Evolutionary conservation across 1,140 invertebrate species (phyloP).

Genomic region (Tetragonula clypearis): DNA sequence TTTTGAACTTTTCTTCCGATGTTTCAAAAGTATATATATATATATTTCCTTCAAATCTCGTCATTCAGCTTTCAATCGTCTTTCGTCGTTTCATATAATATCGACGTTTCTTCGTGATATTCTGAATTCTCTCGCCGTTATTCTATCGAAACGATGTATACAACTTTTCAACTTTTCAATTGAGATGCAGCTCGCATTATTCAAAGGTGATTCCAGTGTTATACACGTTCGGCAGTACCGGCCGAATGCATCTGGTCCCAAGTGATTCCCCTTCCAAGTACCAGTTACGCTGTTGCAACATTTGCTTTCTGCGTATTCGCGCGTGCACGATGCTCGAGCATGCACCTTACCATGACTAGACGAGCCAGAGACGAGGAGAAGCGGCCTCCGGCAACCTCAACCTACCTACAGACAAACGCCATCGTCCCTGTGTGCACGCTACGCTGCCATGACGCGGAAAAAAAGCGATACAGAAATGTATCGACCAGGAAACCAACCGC

Average conservation of each 20-base stretch:
- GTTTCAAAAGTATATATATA: too few relatives aligned
- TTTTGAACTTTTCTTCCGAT: too few relatives aligned
- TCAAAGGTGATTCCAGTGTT: background rate
- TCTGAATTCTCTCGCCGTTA: background rate
- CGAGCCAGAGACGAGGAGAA: constrained; percentile 61
- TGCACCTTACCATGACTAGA: constrained; percentile 49
- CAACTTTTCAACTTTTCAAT: too few relatives aligned
- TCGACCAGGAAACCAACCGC: background rate
- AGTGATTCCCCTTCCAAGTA: constrained; percentile 1
- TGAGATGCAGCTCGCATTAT: background rate
- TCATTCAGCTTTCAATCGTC: too few relatives aligned
- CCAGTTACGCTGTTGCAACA: background rate
- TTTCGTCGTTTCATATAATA: background rate
- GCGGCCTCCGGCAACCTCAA: constrained; percentile 50
- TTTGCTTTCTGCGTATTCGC: background rate
- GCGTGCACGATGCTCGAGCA: constrained; percentile 2
- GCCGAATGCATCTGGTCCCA: constrained; percentile 17
- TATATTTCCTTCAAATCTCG: background rate
- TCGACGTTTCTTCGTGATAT: background rate
- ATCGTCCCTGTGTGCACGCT: constrained; percentile 32
- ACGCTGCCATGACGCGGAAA: background rate
- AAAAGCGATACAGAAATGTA: background rate
- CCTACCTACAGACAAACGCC: constrained; percentile 28
- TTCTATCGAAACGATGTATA: too few relatives aligned
- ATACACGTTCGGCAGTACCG: background rate